Base-by-base conservation (phyloP, 2,113 vertebrate species). In the Lagopus muta region DNA sequence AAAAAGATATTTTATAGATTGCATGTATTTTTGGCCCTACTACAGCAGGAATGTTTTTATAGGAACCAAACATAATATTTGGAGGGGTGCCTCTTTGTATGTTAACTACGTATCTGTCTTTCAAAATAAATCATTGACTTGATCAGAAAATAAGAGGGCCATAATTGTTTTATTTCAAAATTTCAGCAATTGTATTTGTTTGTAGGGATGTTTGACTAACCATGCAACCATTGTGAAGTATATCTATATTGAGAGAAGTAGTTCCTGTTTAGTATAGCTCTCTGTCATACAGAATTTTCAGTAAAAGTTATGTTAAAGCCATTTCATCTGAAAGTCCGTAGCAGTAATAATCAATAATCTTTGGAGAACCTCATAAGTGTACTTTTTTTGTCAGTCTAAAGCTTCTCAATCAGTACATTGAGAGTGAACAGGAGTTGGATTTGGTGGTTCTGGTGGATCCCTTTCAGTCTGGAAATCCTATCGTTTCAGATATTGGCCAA, bases 261-360 rank as follows among this genome's bases (percentile, higher is more conserved):
- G 12, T 21, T 47, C 4, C 0, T 70, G 60, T 21, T 34, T 27
- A 48, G 12, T 27, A 19, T 9, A 54, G 11, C 42, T 20, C 9
- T 64, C 62, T 64, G 50, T 28, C 28, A 13, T 25, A 13, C 1
- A 10, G 52, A 40, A 20, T 32, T 38, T 55, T 60, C 43, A 34
- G 32, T n/a, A 28, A 50, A 76, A 76, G 3, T 50, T 43, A 3
- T 5, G 3, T 3, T 72, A 67, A 76, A 69, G 10, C 14, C 13
- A 34, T 24, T 85, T 88, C 58, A 36, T 30, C 32, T 50, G 43
- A 36, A 6, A 0, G 2, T 19, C 4, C 2, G 1, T 0, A 28
- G 24, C 32, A 76, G 21, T 50, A 60, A 30, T 54, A 30, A 54
- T 54, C 27, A 60, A 2, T 17, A 4, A 45, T 4, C 7, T 64